phyloP scores from a whole-genome alignment of 1,140 invertebrate genomes.

The Caenorhabditis remanei region DNA sequence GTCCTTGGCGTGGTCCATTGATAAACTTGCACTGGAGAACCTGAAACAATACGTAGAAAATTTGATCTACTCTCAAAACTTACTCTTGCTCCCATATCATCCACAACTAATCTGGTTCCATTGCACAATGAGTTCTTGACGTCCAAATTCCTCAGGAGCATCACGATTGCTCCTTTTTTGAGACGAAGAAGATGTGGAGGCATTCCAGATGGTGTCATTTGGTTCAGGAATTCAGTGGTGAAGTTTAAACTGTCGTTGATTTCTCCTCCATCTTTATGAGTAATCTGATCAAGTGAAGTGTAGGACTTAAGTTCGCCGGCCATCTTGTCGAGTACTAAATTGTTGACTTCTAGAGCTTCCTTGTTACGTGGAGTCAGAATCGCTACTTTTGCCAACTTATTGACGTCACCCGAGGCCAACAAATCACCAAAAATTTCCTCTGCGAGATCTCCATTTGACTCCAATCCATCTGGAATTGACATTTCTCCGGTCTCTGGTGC shows the following conservation, averaged over 20 bases:
- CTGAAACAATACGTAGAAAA: not conserved
- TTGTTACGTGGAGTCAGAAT: conserved; percentile 31
- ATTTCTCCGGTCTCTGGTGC: conserved; percentile 1
- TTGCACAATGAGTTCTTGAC: conserved; percentile 61
- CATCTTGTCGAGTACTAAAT: not conserved
- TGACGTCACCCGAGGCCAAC: not conserved
- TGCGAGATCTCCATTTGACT: not conserved
- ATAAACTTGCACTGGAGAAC: conserved; percentile 41
- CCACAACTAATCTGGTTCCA: conserved; percentile 53
- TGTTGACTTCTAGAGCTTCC: conserved; percentile 1
- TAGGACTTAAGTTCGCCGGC: not conserved
- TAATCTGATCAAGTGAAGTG: not conserved
- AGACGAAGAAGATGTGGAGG: conserved; percentile 50
- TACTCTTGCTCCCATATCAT: not conserved
- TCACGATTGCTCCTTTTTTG: conserved; percentile 55
- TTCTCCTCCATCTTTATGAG: not conserved
- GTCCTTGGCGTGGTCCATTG: not conserved
- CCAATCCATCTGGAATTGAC: not conserved
- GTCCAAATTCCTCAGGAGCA: conserved; percentile 59
- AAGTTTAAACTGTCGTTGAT: not conserved
- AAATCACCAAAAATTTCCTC: conserved; percentile 10
- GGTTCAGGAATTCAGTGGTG: conserved; percentile 4
- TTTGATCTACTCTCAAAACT: too few relatives aligned
- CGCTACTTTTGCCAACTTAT: not conserved
- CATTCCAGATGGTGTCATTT: conserved; percentile 53